A percentile compares a stretch with the other conserved stretches of the same genome.
These are phyloP conservation scores for Drosophila yooni DNA, from an alignment of 2,888 invertebrate species.

Conservation along the genomic window DNA sequence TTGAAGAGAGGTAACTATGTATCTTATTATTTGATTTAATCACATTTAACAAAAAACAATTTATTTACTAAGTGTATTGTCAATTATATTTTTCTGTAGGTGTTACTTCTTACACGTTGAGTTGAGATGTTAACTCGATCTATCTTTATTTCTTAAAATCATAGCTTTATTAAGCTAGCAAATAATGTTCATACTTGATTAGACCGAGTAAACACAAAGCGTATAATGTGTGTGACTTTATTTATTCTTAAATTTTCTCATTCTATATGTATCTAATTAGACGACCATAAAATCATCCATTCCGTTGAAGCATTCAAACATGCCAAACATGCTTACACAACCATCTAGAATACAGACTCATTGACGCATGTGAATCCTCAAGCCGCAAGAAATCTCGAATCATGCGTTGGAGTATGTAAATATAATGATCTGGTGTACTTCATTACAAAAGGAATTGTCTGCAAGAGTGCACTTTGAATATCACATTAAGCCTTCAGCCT, in stretches of 20 bases:
- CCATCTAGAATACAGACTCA: neutral
- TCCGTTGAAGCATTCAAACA: neutral
- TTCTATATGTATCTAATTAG: neutral
- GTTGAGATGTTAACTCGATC: neutral
- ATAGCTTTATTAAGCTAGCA: too few relatives aligned
- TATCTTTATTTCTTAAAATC: neutral
- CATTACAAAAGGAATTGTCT: neutral
- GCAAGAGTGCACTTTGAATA: neutral
- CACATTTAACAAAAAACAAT: neutral
- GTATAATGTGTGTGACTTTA: neutral
- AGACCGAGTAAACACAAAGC: neutral
- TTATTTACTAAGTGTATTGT: neutral
- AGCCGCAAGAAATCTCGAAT: conserved; percentile 20
- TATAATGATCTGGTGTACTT: conserved; percentile 52
- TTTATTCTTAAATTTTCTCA: neutral
- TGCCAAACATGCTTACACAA: neutral
- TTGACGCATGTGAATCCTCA: conserved; percentile 25
- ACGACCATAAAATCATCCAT: neutral
- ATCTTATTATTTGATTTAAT: neutral
- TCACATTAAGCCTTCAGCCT: neutral
- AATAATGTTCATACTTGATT: neutral
- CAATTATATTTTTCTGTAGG: neutral
- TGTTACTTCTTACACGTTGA: neutral
- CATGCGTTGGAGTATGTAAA: conserved; percentile 39
- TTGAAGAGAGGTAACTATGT: neutral